Base-by-base conservation (phyloP, 2,888 invertebrate species). In the Endotricha flammealis region DNA sequence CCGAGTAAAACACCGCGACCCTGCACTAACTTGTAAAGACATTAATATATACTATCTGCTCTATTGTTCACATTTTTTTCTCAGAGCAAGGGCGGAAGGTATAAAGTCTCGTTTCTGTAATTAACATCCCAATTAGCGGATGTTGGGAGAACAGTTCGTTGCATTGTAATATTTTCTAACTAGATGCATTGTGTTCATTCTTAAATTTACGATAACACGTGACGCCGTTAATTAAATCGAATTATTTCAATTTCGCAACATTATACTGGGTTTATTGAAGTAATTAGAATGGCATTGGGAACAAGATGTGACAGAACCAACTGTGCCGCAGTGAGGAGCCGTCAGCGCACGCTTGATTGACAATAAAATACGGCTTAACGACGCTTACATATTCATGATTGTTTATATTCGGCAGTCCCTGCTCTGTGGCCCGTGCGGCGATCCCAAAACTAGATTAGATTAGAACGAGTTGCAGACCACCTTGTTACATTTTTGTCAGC, bases 371-470 rank as follows among this genome's bases (percentile, higher is more conserved):
- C 53, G 51, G 62, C 64, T 69, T 65, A 71, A 54, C 44, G 47
- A 50, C 49, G 47, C 48, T 64, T 51, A 50, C 49, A 57, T 51
- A 64, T 63, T 60, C 61, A 68, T 65, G 60, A 65, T 64, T 64
- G 62, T 64, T 68, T 64, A 63, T 68, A 68, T 65, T 61, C 56
- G 45, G 46, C 53, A 53, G 62, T 58, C 54, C 56, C 48, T 54
- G 54, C 59, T 64, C 59, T 65, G 63, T 63, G 53, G 54, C 44
- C 53, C 46, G 48, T 51, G 50, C 43, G 42, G 44, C 50, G 47
- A 37, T 48, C 66, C 66, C 48, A n/a, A 67, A 75, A 72, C 64
- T 65, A 73, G 65, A 67, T 57, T n/a, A 64, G 65, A 71, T 68
- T 69, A 67, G 59, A 60, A 48, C 46, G 53, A 56, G 41, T 42